phyloP scores from a whole-genome alignment of 2,888 invertebrate species.

The Charanyca ferruginea region DNA sequence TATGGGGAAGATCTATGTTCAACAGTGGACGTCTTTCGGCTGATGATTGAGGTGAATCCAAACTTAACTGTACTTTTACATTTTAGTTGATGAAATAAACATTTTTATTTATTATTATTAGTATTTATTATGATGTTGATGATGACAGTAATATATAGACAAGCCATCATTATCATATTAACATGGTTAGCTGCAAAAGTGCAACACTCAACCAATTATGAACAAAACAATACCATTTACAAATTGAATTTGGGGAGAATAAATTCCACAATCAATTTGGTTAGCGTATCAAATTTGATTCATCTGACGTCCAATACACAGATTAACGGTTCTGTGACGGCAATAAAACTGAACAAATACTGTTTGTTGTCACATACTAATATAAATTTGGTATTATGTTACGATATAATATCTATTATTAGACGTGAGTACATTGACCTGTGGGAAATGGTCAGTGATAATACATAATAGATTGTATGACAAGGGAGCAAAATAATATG shows the following conservation, averaged over 20 bases:
- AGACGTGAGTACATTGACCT: neutral
- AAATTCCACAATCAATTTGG: slow-evolving; percentile 28
- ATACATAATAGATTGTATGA: too few relatives aligned
- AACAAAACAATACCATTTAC: slow-evolving; percentile 9
- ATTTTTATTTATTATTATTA: too few relatives aligned
- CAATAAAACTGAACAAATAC: slow-evolving; percentile 24
- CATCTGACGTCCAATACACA: slow-evolving; percentile 38
- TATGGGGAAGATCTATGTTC: too few relatives aligned
- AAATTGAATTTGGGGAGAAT: slow-evolving; percentile 38
- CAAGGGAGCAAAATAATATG: too few relatives aligned
- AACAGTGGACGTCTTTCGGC: too few relatives aligned
- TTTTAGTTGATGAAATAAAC: too few relatives aligned
- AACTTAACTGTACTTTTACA: too few relatives aligned
- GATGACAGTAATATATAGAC: too few relatives aligned
- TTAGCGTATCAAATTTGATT: slow-evolving; percentile 48
- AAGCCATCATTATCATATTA: neutral
- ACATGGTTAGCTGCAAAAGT: neutral
- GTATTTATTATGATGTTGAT: too few relatives aligned
- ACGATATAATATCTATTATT: neutral
- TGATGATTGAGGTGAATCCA: too few relatives aligned
- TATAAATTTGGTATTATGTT: neutral
- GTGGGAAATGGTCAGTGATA: too few relatives aligned
- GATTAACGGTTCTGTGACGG: slow-evolving; percentile 38
- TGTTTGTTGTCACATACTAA: slow-evolving; percentile 11
- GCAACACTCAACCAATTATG: slow-evolving; percentile 1